phyloP scores from a whole-genome alignment of 1,140 invertebrate species.

The Temnothorax longispinosus region DNA sequence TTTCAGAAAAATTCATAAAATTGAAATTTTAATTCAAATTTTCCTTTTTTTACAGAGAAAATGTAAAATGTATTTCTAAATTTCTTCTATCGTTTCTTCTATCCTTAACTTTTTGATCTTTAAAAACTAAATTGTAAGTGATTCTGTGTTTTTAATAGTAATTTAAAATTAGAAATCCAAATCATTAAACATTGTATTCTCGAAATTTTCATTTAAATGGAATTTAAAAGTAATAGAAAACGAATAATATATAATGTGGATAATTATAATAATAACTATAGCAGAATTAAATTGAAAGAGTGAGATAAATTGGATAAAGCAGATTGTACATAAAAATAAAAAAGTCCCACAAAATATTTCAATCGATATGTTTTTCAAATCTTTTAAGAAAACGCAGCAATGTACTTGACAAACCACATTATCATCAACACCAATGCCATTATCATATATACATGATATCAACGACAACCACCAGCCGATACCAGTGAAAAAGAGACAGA shows the following conservation, averaged over 20 bases:
- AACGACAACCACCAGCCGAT: background rate
- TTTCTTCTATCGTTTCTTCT: background rate
- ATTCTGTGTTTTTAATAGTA: background rate
- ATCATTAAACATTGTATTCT: background rate
- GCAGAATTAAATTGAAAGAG: background rate
- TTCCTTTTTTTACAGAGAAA: background rate
- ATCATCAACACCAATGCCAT: slow-evolving; percentile 2
- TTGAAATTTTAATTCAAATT: background rate
- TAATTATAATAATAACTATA: background rate
- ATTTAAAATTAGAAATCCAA: background rate
- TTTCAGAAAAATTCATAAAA: background rate
- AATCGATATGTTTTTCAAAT: background rate
- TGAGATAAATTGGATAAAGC: background rate
- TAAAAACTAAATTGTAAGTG: background rate
- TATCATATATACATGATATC: background rate
- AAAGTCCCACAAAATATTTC: background rate
- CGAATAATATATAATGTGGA: background rate
- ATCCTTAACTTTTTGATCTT: background rate
- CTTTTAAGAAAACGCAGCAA: slow-evolving; percentile 11
- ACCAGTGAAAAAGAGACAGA: background rate
- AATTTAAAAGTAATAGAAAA: background rate
- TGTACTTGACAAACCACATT: slow-evolving; percentile 20
- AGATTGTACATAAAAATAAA: background rate
- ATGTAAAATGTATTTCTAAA: background rate
- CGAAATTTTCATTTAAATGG: background rate